Conservation (phyloP, 2,797 vertebrate species). For the Squalus acanthias region DNA sequence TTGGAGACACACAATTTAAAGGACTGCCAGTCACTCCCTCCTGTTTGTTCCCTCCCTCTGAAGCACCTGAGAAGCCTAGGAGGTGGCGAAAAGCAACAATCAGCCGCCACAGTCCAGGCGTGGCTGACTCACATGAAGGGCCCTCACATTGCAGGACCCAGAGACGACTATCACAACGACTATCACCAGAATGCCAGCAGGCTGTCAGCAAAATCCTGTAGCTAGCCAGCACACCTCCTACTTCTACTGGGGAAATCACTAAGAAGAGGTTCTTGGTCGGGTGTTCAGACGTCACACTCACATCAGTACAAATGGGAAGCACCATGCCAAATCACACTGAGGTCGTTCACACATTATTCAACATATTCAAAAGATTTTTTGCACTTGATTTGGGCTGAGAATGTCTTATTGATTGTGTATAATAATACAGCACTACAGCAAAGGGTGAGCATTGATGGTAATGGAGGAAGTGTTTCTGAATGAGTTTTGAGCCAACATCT, state of each 20-base stretch:
- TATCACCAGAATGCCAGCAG: not conserved
- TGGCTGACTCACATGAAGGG: too few species aligned
- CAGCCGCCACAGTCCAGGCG: too few species aligned
- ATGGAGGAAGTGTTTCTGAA: not conserved
- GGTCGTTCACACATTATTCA: not conserved
- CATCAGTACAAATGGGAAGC: not conserved
- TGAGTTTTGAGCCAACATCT: not conserved
- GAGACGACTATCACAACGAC: not conserved
- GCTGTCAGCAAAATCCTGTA: not conserved
- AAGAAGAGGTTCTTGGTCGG: not conserved
- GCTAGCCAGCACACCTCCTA: not conserved
- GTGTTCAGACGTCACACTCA: not conserved
- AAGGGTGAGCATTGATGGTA: not conserved
- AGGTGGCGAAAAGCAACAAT: not conserved
- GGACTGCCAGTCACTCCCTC: not conserved
- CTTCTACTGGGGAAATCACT: not conserved
- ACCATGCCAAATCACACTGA: not conserved
- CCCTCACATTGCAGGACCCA: too few species aligned
- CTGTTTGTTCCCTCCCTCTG: not conserved
- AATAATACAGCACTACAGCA: not conserved
- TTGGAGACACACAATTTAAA: not conserved
- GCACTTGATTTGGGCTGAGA: not conserved
- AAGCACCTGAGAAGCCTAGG: not conserved
- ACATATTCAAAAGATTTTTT: not conserved
- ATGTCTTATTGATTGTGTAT: not conserved